Evolutionary conservation across 1,140 invertebrate species (phyloP).

Genomic region (Anadara kagoshimensis): DNA sequence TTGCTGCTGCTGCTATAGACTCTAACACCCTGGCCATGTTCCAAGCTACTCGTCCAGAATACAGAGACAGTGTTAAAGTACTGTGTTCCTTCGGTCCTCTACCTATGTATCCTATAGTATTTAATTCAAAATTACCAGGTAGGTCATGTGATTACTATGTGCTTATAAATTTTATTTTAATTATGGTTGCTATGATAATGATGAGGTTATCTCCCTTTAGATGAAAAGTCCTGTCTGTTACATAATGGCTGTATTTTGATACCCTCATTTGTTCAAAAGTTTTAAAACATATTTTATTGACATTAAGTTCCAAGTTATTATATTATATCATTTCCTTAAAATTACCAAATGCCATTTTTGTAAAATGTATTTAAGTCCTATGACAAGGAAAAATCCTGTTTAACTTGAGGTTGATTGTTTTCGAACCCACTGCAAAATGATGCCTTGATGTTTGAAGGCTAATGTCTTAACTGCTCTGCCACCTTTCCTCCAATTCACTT

Average conservation of each 20-base stretch:
- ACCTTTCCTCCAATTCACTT: too few relatives aligned
- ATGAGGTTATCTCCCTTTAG: background rate
- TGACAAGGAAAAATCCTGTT: too few relatives aligned
- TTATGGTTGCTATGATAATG: background rate
- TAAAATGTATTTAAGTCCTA: too few relatives aligned
- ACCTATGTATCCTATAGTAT: slow-evolving; percentile 79
- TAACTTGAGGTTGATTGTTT: too few relatives aligned
- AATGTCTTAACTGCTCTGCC: too few relatives aligned
- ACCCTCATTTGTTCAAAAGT: too few relatives aligned
- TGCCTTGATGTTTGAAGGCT: too few relatives aligned
- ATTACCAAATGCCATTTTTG: too few relatives aligned
- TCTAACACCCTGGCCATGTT: slow-evolving; percentile 77
- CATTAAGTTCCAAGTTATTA: too few relatives aligned
- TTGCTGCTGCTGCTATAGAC: slow-evolving; percentile 80
- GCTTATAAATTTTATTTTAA: background rate
- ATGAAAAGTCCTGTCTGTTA: background rate
- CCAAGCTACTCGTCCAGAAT: slow-evolving; percentile 77
- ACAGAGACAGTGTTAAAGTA: slow-evolving; percentile 76
- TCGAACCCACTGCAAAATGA: too few relatives aligned
- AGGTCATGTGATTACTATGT: slow-evolving; percentile 21
- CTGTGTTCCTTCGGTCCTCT: slow-evolving; percentile 79
- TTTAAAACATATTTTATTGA: too few relatives aligned
- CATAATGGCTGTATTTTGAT: background rate
- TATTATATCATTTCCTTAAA: too few relatives aligned
- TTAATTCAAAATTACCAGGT: slow-evolving; percentile 77